Base-by-base conservation (phyloP, 2,888 invertebrate genomes). In the Melanotus villosus region DNA sequence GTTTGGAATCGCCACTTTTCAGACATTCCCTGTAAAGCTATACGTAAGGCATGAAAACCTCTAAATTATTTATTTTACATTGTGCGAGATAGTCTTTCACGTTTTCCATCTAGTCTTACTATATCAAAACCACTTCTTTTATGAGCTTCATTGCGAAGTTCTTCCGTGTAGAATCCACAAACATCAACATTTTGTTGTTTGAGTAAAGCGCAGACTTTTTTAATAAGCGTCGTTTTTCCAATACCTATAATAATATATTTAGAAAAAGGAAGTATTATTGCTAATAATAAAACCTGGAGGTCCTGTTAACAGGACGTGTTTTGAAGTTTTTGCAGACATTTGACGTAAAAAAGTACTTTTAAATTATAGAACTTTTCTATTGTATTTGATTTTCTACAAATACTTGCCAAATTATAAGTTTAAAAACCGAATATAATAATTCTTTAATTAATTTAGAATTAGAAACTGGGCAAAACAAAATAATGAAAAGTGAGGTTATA, bases 111-210 rank as follows among this genome's bases (percentile, higher is more conserved):
- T 12, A 89, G 73, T 0, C 88, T 87, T 1, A 91, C 86, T 34
- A 91, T 84, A 83, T 91, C 90, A 78, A 92, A 92, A 9, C 92
- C 92, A 41, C 87, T 85, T 68, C 92, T 85, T 59, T 79, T 81
- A 18, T 81, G 80, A 2, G 83, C 83, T 16, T 78, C 75, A 63
- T 78, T 73, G 41, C 90, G 82, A 0, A 90, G 79, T 83, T 92
- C 92, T 80, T 91, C 89, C 0, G 92, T 92, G 74, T 88, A 90
- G 82, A 92, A 92, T 1, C 92, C 92, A 60, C 80, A 76, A 5
- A 84, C 75, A 0, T 76, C 74, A 12, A 83, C 67, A 34, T 81
- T 73, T 41, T 82, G 77, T 1, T 81, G 77, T 32, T 80, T 75
- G 19, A 88, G 77, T 19, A 82, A 74, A n/a, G 82, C 78, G n/a